Evolutionary conservation across 2,113 vertebrate species (phyloP).

Genomic region (Sclerurus mexicanus): DNA sequence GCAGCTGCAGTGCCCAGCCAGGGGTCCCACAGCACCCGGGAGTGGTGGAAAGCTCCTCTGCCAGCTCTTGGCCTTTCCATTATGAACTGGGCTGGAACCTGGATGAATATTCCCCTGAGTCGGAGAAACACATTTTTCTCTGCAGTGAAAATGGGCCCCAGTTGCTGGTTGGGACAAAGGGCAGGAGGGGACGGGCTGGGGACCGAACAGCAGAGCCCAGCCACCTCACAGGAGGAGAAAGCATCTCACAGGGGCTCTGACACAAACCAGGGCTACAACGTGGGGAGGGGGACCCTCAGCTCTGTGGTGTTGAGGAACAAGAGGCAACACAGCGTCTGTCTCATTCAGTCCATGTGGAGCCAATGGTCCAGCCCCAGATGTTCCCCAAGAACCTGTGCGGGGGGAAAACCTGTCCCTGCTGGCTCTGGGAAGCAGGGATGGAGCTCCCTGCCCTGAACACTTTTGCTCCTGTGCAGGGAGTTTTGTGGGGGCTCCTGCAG

Average conservation of each 20-base stretch:
- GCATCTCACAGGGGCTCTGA: background rate
- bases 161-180: background rate
- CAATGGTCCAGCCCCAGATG: background rate
- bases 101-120: background rate
- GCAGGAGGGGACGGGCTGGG: background rate
- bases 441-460: background rate
- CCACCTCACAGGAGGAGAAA: background rate
- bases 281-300: background rate
- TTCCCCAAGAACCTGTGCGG: background rate
- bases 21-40: background rate
- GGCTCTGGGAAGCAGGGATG: background rate
- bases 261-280: background rate
- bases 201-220: background rate
- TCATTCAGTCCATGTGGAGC: background rate
- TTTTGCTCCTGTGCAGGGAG: background rate
- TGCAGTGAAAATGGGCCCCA: background rate
- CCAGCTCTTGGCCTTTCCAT: background rate
- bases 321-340: background rate
- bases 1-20: rapidly evolving
- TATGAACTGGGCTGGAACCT: background rate
- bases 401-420: rapidly evolving
- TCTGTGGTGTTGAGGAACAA: background rate
- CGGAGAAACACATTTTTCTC: background rate
- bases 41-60: background rate
- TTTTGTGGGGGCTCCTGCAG: background rate